Percentiles rank a stretch among this genome's conserved stretches.
Evolutionary conservation across 2,888 invertebrate genomes (phyloP).

Genomic region (Athalia cordata): DNA sequence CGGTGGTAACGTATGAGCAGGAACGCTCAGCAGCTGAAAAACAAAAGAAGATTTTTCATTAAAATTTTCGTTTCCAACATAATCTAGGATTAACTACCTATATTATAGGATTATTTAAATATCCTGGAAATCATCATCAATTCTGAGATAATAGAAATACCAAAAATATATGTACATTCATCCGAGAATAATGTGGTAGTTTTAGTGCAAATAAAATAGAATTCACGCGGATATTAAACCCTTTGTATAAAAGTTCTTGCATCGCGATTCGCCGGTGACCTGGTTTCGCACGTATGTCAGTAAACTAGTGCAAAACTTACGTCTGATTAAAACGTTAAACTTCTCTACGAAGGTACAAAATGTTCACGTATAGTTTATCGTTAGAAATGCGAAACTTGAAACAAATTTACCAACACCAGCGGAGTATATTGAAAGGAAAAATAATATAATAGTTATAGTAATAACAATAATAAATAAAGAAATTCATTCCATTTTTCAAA

Average conservation of each 20-base stretch:
- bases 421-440: neutral
- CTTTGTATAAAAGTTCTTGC: constrained; percentile 8
- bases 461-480: no score
- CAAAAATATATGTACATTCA: neutral
- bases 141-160: neutral
- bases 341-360: neutral
- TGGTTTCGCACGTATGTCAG: constrained; percentile 1
- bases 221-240: neutral
- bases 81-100: neutral
- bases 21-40: constrained; percentile 62
- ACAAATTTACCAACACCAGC: neutral
- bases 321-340: constrained; percentile 22
- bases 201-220: neutral
- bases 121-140: neutral
- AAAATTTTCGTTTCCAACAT: neutral
- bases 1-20: constrained; percentile 72
- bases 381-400: neutral
- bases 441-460: no score
- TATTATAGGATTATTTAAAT: neutral
- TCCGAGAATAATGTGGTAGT: neutral
- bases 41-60: constrained; percentile 33
- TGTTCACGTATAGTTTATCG: neutral
- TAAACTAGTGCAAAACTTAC: constrained; percentile 23
- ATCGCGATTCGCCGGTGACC: constrained; percentile 18
- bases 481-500: no score